phyloP scores from a whole-genome alignment of 2,888 invertebrate genomes.

The Nemotelus nigrinus region DNA sequence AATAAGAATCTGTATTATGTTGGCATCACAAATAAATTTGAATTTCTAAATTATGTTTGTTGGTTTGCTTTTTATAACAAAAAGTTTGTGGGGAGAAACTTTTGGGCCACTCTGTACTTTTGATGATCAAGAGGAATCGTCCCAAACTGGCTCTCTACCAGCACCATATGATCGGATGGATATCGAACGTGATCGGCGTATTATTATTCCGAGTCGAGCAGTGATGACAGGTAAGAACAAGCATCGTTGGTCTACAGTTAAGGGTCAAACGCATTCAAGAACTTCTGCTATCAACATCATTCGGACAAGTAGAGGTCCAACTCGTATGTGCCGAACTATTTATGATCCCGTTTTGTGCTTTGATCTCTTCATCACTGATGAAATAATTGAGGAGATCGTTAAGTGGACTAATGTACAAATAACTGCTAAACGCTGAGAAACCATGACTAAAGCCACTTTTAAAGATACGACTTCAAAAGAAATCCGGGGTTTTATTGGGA shows the following conservation, averaged over 20 bases:
- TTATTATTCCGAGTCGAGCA: slow-evolving; percentile 18
- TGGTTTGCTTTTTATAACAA: no score
- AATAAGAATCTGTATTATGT: no score
- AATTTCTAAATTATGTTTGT: no score
- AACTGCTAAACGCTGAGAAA: not conserved
- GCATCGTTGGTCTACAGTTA: slow-evolving; percentile 8
- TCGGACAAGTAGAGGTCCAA: not conserved
- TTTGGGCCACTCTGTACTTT: no score
- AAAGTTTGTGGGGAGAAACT: no score
- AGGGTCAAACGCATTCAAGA: slow-evolving; percentile 5
- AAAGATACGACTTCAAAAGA: slow-evolving; percentile 49
- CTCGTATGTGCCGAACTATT: slow-evolving; percentile 19
- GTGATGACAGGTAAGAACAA: slow-evolving; percentile 15
- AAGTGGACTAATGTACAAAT: slow-evolving; percentile 6
- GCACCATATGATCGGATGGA: not conserved
- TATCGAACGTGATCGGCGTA: slow-evolving; percentile 19
- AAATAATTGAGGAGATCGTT: slow-evolving; percentile 14
- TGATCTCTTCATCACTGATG: slow-evolving; percentile 18
- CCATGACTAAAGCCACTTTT: slow-evolving; percentile 10
- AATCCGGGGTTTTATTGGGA: slow-evolving; percentile 53
- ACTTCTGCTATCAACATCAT: not conserved
- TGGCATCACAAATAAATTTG: no score
- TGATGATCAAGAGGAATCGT: not conserved
- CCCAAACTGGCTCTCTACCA: not conserved
- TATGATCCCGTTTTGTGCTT: slow-evolving; percentile 42